Conservation (phyloP, 2,888 invertebrate genomes). For the Buathra laborator region DNA sequence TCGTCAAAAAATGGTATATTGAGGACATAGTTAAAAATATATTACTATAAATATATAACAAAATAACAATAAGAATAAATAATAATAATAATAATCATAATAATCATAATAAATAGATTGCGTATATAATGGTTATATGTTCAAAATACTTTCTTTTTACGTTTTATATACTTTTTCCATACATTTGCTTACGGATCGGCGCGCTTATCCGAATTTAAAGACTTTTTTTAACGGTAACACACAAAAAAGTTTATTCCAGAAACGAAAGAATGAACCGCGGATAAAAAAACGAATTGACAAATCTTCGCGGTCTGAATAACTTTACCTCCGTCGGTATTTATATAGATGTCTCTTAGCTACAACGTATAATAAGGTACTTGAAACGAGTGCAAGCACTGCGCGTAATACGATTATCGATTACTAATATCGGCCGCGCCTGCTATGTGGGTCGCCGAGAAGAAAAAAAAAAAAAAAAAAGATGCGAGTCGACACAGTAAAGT, state of each 20-base stretch:
- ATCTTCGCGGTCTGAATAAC: conserved; percentile 37
- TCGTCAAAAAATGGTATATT: too few species aligned
- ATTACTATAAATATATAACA: too few species aligned
- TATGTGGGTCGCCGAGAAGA: conserved; percentile 75
- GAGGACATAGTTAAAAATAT: too few species aligned
- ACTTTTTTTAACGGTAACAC: too few species aligned
- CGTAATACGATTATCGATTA: conserved; percentile 73
- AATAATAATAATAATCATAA: too few species aligned
- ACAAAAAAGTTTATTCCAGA: not conserved
- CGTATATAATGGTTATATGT: too few species aligned
- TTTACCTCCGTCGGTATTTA: not conserved
- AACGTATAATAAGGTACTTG: conserved; percentile 70
- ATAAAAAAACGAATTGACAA: conserved; percentile 29
- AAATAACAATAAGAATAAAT: too few species aligned
- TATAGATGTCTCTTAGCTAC: not conserved
- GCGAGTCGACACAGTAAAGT: conserved; percentile 13
- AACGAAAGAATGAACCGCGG: not conserved
- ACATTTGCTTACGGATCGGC: too few species aligned
- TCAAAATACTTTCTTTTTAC: too few species aligned
- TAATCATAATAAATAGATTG: too few species aligned
- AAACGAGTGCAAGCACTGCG: conserved; percentile 64
- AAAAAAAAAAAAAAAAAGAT: conserved; percentile 47
- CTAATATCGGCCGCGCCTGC: conserved; percentile 62
- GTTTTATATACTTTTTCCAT: too few species aligned
- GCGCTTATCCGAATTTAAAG: too few species aligned